Percentiles rank a stretch among this genome's conserved stretches.
Conservation (phyloP, 2,888 invertebrate genomes). For the Meliscaeva auricollis region DNA sequence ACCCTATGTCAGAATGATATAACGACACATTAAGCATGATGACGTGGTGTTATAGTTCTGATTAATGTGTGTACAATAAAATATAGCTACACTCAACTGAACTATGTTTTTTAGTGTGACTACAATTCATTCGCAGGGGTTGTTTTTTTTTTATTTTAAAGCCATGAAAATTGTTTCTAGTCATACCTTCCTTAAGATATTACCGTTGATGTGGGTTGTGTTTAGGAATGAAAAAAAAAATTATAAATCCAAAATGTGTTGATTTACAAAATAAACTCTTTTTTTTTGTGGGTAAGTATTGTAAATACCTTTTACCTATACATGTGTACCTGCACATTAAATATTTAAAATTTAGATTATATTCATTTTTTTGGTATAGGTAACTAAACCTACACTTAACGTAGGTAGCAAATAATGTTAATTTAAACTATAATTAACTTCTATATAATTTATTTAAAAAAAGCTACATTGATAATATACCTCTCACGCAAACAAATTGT, state of each 20-base stretch:
- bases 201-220: slow-evolving; percentile 12
- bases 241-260: slow-evolving; percentile 13
- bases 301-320: too few species aligned
- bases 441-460: too few species aligned
- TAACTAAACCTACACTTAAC: too few species aligned
- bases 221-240: neutral
- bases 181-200: neutral
- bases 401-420: too few species aligned
- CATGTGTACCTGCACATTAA: too few species aligned
- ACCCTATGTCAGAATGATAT: slow-evolving; percentile 67
- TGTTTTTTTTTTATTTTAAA: neutral
- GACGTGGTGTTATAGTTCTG: slow-evolving; percentile 62
- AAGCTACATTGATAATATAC: too few species aligned
- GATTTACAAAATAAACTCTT: neutral
- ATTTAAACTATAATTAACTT: too few species aligned
- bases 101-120: slow-evolving; percentile 15
- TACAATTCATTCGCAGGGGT: slow-evolving; percentile 17
- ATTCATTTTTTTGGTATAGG: too few species aligned
- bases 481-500: too few species aligned
- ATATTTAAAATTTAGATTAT: too few species aligned
- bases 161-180: too few species aligned
- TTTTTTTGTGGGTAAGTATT: too few species aligned
- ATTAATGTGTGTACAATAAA: slow-evolving; percentile 61
- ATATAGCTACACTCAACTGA: slow-evolving; percentile 48
- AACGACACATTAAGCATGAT: slow-evolving; percentile 62